A percentile compares a stretch with the other conserved stretches of the same genome.
These are phyloP conservation scores for Loripinus fragilis DNA, from an alignment of 2,888 invertebrate genomes.

Conservation along the genomic window DNA sequence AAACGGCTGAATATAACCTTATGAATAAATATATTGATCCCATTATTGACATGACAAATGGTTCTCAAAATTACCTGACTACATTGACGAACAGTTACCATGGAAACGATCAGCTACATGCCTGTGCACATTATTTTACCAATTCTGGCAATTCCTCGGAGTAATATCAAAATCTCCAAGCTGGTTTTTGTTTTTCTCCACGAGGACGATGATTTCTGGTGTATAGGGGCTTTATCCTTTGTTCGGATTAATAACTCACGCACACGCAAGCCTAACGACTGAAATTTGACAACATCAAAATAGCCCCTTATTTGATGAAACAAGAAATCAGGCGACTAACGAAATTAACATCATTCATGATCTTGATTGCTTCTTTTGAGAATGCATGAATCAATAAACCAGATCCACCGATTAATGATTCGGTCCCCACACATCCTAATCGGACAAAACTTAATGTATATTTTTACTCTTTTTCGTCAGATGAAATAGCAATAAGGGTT, in stretches of 20 bases:
- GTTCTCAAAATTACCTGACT: constrained; percentile 49
- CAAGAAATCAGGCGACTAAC: constrained; percentile 12
- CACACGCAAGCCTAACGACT: constrained; percentile 39
- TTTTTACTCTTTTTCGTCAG: too few relatives aligned
- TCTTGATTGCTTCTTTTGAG: constrained; percentile 11
- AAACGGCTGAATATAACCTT: not conserved
- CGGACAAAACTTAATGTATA: too few relatives aligned
- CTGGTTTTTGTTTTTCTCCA: constrained; percentile 33
- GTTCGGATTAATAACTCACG: constrained; percentile 40
- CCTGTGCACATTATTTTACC: constrained; percentile 45
- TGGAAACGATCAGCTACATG: constrained; percentile 45
- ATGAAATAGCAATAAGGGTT: too few relatives aligned
- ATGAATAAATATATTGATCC: constrained; percentile 35
- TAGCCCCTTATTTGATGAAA: not conserved
- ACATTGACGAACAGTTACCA: constrained; percentile 40
- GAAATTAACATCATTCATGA: constrained; percentile 9
- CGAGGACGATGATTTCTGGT: constrained; percentile 13
- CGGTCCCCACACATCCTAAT: too few relatives aligned
- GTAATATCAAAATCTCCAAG: constrained; percentile 50
- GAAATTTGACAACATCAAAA: constrained; percentile 7
- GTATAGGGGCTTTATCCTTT: constrained; percentile 15
- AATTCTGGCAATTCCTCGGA: constrained; percentile 51
- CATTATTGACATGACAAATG: constrained; percentile 32
- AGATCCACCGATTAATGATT: too few relatives aligned
- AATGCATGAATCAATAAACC: not conserved